These are phyloP conservation scores for Sphaerophoria rueppellii DNA, from an alignment of 2,888 invertebrate genomes.

Conservation along the genomic window DNA sequence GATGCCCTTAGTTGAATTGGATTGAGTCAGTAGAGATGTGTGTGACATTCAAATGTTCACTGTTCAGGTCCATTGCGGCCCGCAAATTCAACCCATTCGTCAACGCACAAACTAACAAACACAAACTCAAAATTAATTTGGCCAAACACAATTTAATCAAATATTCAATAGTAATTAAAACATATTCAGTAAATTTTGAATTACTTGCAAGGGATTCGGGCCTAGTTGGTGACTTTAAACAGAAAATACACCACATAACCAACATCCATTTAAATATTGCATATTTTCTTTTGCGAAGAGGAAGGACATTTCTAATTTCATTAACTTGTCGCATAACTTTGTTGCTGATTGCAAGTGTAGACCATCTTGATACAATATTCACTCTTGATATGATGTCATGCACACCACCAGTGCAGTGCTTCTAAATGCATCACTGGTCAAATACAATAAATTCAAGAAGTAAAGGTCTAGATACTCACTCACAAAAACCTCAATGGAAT, in stretches of 20 bases:
- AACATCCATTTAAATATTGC: no score
- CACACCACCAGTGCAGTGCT: conserved; percentile 3
- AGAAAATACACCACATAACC: no score
- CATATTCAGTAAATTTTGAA: conserved; percentile 48
- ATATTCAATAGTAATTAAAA: conserved; percentile 48
- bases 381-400: background rate
- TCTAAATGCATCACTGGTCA: conserved; percentile 18
- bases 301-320: no score
- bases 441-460: conserved; percentile 19
- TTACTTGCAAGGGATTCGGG: conserved; percentile 3
- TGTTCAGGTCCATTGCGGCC: background rate
- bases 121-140: conserved; percentile 47
- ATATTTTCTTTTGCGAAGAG: no score
- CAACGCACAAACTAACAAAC: conserved; percentile 12
- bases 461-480: conserved; percentile 36
- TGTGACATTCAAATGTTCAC: background rate
- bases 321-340: background rate
- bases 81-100: background rate
- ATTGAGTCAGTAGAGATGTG: background rate
- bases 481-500: conserved; percentile 45
- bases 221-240: no score
- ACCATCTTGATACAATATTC: background rate
- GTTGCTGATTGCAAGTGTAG: conserved; percentile 14
- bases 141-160: conserved; percentile 53
- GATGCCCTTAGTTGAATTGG: background rate